phyloP scores from a whole-genome alignment of 2,113 vertebrate species.

The Gulo gulo region DNA sequence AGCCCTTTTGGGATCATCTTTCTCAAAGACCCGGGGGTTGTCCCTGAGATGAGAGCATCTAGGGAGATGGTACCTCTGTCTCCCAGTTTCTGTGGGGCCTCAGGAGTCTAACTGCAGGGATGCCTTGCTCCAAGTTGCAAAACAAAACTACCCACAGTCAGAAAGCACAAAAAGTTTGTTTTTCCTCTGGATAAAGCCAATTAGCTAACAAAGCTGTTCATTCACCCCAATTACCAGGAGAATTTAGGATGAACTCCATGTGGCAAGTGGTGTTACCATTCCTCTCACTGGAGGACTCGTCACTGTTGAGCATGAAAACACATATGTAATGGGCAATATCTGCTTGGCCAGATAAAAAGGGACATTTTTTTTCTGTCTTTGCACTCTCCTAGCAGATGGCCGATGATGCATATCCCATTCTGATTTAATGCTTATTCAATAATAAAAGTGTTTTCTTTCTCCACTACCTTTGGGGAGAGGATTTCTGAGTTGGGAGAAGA shows the following conservation, averaged over 20 bases:
- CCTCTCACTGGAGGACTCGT: not conserved
- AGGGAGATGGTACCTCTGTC: accelerated
- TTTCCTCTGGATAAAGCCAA: not conserved
- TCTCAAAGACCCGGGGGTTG: not conserved
- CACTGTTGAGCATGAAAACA: not conserved
- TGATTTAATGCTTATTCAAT: not conserved
- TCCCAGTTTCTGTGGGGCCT: not conserved
- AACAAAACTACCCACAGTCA: not conserved
- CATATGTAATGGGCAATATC: not conserved
- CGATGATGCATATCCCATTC: not conserved
- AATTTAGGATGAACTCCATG: not conserved
- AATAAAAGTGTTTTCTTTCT: not conserved
- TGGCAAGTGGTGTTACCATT: not conserved
- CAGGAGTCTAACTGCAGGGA: not conserved
- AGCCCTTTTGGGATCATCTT: not conserved
- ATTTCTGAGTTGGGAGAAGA: not conserved
- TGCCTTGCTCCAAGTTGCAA: not conserved
- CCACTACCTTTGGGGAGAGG: not conserved
- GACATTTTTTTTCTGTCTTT: not conserved
- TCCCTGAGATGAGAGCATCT: not conserved
- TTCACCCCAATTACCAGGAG: not conserved
- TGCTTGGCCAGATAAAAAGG: not conserved
- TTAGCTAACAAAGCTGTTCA: not conserved
- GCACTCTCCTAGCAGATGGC: not conserved
- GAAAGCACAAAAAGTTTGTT: not conserved